A percentile compares a stretch with the other conserved stretches of the same genome.
Evolutionary conservation across 2,888 invertebrate genomes (phyloP).

Genomic region (Spatulosminthurus flaviceps): DNA sequence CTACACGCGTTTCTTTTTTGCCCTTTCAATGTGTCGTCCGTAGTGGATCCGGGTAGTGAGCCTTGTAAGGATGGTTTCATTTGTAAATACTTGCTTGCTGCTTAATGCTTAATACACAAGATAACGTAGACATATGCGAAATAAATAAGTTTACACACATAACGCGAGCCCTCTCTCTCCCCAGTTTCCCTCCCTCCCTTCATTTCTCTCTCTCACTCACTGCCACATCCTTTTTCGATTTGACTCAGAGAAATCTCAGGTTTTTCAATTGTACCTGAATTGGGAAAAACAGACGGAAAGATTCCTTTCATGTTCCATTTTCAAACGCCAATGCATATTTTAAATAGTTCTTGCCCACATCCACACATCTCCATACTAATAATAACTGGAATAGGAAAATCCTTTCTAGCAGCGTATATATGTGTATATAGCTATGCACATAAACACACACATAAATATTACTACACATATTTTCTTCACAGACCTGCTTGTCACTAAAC

Average conservation of each 20-base stretch:
- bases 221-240: neutral
- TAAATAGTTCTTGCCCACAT: neutral
- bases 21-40: conserved; percentile 8
- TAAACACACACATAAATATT: too few relatives aligned
- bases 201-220: too few relatives aligned
- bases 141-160: neutral
- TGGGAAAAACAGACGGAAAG: conserved; percentile 1
- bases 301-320: neutral
- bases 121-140: too few relatives aligned
- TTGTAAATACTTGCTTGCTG: too few relatives aligned
- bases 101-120: too few relatives aligned
- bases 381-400: neutral
- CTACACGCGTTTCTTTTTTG: conserved; percentile 19
- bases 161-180: neutral
- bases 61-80: too few relatives aligned
- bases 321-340: neutral
- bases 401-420: too few relatives aligned
- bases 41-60: too few relatives aligned
- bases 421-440: neutral
- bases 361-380: conserved; percentile 2
- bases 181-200: neutral
- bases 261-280: conserved; percentile 12
- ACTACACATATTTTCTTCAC: too few relatives aligned
- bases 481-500: too few relatives aligned
- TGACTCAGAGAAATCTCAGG: conserved; percentile 1